A percentile compares a stretch with the other conserved stretches of the same genome.
Evolutionary conservation across 2,113 vertebrate genomes (phyloP).

Genomic region (Passer montanus): DNA sequence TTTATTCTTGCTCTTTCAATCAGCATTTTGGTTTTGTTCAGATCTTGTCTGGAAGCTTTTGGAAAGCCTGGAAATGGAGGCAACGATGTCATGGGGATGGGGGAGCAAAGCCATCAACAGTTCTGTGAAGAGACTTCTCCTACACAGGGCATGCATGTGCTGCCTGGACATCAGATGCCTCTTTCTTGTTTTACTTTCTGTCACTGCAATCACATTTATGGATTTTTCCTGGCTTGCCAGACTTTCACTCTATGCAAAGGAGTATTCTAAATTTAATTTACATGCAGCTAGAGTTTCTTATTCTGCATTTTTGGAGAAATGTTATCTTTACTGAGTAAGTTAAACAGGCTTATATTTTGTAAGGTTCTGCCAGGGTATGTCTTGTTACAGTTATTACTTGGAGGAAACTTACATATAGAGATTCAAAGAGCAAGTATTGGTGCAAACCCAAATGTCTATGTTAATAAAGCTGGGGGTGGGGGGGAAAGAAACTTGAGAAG

Average conservation of each 20-base stretch:
- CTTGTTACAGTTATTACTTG: not conserved
- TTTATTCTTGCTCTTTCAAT: not conserved
- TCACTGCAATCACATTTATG: not conserved
- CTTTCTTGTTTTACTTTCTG: not conserved
- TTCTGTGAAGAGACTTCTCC: not conserved
- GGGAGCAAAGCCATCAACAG: not conserved
- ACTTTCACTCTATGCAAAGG: constrained; percentile 1
- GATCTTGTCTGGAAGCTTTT: not conserved
- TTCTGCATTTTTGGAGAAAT: not conserved
- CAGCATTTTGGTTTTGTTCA: not conserved
- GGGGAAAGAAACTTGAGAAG: not conserved
- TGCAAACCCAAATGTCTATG: not conserved
- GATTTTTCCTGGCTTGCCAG: constrained; percentile 9
- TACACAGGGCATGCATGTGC: rapidly evolving
- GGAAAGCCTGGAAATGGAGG: not conserved
- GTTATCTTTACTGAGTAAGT: not conserved
- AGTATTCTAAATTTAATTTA: constrained; percentile 35
- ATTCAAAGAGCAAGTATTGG: not conserved
- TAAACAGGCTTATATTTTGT: constrained; percentile 1
- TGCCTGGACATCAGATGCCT: not conserved
- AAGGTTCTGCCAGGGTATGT: not conserved
- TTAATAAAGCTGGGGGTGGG: not conserved
- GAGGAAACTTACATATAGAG: not conserved
- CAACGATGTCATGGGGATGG: not conserved
- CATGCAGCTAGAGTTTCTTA: not conserved